Conservation (phyloP, 2,113 vertebrate genomes). For the Calidris pygmaea region DNA sequence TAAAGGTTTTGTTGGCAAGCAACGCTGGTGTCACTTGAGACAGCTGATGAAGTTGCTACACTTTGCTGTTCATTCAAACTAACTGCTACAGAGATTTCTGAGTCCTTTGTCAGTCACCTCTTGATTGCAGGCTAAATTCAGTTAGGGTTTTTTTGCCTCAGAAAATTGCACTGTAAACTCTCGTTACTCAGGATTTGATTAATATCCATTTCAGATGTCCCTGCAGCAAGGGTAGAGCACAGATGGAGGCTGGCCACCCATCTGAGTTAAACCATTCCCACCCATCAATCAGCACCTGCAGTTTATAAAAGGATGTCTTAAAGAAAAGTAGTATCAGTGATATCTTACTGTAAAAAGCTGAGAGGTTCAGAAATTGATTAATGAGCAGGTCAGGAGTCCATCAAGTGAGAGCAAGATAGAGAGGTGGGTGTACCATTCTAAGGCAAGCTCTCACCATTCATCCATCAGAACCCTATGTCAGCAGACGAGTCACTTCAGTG, state of each 20-base stretch:
- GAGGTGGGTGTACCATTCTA: background rate
- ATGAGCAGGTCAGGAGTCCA: background rate
- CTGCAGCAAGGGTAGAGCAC: background rate
- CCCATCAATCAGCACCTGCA: background rate
- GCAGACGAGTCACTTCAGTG: background rate
- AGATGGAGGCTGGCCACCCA: background rate
- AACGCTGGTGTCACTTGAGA: background rate
- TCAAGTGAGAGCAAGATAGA: slow-evolving; percentile 9
- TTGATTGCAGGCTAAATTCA: background rate
- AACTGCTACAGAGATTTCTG: background rate
- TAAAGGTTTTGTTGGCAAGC: background rate
- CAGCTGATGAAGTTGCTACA: background rate
- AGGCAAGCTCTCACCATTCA: background rate
- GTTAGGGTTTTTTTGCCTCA: background rate
- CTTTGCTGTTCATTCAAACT: background rate
- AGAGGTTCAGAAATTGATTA: slow-evolving; percentile 38
- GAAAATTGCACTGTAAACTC: background rate
- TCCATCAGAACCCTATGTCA: background rate
- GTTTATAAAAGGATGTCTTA: slow-evolving; percentile 11
- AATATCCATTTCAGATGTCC: slow-evolving; percentile 3
- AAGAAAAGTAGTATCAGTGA: background rate
- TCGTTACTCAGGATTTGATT: background rate
- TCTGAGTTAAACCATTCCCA: background rate
- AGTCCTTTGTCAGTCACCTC: background rate
- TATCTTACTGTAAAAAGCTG: slow-evolving; percentile 15